Evolutionary conservation across 2,113 vertebrate species (phyloP), one percentile per base, ranked within the genome.

Genomic region (Lophochroa leadbeateri): DNA sequence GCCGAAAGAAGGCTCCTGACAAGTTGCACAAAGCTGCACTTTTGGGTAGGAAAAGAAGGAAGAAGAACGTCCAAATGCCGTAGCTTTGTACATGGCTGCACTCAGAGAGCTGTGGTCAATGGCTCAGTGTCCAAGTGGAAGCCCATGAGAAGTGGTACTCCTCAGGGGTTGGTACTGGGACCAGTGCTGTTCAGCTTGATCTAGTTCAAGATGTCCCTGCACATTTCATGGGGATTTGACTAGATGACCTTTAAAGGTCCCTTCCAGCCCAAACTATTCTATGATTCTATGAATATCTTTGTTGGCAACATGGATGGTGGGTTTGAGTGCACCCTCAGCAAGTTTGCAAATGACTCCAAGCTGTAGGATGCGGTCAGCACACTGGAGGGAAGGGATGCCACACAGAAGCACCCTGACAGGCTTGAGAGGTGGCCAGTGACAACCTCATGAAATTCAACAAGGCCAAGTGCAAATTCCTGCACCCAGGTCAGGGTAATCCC

Each of bases 11-110:
- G n/a, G n/a, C n/a, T n/a, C n/a, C n/a, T n/a, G n/a, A n/a, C n/a
- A n/a, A n/a, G n/a, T n/a, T n/a, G n/a, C n/a, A n/a, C n/a, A n/a
- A n/a, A n/a, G n/a, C n/a, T n/a, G n/a, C n/a, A n/a, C n/a, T n/a
- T n/a, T n/a, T n/a, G n/a, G n/a, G n/a, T n/a, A n/a, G n/a, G n/a
- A n/a, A n/a, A n/a, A n/a, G n/a, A n/a, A n/a, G n/a, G n/a, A n/a
- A n/a, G n/a, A n/a, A n/a, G n/a, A n/a, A n/a, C n/a, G n/a, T 63
- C 9, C 10, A 52, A 50, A 37, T 80, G 9, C 6, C 4, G 0
- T 67, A 67, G 31, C 5, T 72, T 55, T 29, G 1, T 68, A 1
- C 39, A n/a, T 58, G 57, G 33, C 57, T 21, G 15, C 20, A n/a
- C 33, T n/a, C 33, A n/a, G 33, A 57, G 31, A 57, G 20, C n/a